Percentiles rank a stretch among this genome's conserved stretches.
These are phyloP conservation scores for Hypsopygia costalis DNA, from an alignment of 2,888 invertebrate species.

Conservation along the genomic window DNA sequence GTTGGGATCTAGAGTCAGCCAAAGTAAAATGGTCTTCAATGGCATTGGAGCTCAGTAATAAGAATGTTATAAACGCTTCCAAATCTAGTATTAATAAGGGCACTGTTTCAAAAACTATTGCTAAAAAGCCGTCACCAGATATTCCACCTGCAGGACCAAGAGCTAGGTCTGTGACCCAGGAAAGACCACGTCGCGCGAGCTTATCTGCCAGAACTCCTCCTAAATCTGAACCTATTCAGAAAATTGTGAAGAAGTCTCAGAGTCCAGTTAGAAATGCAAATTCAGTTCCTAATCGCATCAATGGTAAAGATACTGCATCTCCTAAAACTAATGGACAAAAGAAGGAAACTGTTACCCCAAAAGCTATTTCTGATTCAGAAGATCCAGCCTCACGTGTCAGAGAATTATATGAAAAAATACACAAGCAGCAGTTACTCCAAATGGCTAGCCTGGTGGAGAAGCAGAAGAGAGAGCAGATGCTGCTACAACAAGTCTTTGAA, in stretches of 20 bases:
- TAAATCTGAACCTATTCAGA: constrained; percentile 45
- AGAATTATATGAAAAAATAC: constrained; percentile 75
- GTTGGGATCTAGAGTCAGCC: constrained; percentile 70
- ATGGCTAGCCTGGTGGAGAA: constrained; percentile 82
- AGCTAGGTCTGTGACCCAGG: constrained; percentile 32
- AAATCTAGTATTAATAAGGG: constrained; percentile 16
- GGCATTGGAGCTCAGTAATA: constrained; percentile 60
- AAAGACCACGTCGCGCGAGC: constrained; percentile 29
- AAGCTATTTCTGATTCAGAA: constrained; percentile 38
- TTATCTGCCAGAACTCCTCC: constrained; percentile 28
- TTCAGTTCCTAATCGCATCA: constrained; percentile 20
- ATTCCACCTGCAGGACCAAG: constrained; percentile 23
- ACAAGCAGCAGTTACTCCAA: constrained; percentile 83
- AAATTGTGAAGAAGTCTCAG: constrained; percentile 23
- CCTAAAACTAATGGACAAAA: constrained; percentile 20
- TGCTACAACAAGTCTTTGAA: constrained; percentile 83
- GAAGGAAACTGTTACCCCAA: constrained; percentile 17
- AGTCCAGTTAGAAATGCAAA: constrained; percentile 35
- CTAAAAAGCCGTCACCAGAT: constrained; percentile 25
- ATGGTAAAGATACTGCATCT: constrained; percentile 26
- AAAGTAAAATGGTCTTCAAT: constrained; percentile 76
- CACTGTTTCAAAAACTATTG: constrained; percentile 18
- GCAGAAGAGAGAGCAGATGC: constrained; percentile 83
- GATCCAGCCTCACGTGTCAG: constrained; percentile 58
- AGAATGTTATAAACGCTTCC: constrained; percentile 20